Evolutionary conservation across 1,140 invertebrate species (phyloP).

Genomic region (Choristoneura fumiferana): DNA sequence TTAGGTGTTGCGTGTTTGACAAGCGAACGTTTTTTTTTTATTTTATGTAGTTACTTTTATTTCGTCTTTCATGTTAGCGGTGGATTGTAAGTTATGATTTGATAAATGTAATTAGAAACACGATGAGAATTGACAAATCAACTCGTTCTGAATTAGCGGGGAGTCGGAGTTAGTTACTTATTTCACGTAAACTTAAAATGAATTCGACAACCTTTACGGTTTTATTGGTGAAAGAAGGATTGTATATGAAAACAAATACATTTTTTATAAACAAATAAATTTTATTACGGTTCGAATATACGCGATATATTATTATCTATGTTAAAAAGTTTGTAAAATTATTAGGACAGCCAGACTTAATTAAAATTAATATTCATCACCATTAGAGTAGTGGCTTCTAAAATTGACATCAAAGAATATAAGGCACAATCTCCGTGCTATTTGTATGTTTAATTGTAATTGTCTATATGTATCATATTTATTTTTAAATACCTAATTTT

Average conservation of each 20-base stretch:
- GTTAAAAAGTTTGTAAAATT: slow-evolving; percentile 32
- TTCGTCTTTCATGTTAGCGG: slow-evolving; percentile 2
- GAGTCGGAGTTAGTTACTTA: too few relatives aligned
- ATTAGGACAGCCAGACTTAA: not conserved
- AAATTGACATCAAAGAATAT: slow-evolving; percentile 22
- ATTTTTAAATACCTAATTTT: slow-evolving; percentile 43
- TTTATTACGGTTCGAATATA: slow-evolving; percentile 15
- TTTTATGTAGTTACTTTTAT: not conserved
- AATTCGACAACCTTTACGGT: too few relatives aligned
- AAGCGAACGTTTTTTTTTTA: not conserved
- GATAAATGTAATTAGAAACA: too few relatives aligned
- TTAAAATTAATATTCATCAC: slow-evolving; percentile 23
- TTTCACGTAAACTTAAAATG: too few relatives aligned
- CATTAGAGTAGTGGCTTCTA: slow-evolving; percentile 26
- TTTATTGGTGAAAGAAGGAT: slow-evolving; percentile 4
- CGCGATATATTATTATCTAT: slow-evolving; percentile 29
- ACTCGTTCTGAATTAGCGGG: too few relatives aligned
- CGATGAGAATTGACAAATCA: too few relatives aligned
- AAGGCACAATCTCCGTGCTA: not conserved
- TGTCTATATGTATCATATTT: slow-evolving; percentile 53
- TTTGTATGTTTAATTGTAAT: slow-evolving; percentile 20
- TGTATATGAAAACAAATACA: not conserved
- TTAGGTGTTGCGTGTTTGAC: not conserved
- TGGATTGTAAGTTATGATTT: slow-evolving; percentile 8
- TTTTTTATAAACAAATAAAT: slow-evolving; percentile 18